Conservation (phyloP, 2,113 vertebrate species). For the Alethe diademata region DNA sequence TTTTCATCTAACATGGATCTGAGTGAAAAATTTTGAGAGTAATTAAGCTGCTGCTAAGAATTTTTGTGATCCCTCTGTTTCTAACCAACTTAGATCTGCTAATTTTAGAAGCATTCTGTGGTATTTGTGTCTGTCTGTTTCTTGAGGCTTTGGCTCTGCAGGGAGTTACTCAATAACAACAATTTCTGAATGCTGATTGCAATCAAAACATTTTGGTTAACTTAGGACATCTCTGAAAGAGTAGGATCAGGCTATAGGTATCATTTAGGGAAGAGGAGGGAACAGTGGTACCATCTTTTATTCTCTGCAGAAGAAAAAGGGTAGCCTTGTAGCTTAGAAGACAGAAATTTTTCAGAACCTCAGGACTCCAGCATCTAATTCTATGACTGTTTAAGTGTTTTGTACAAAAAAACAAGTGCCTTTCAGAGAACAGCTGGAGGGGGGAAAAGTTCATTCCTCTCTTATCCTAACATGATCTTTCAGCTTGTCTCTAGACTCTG, state of each 20-base stretch:
- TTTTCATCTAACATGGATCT: background rate
- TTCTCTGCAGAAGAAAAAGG: background rate
- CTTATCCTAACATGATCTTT: background rate
- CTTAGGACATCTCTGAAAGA: background rate
- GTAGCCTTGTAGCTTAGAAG: background rate
- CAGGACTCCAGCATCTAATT: background rate
- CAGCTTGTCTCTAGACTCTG: background rate
- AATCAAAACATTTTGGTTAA: constrained; percentile 20
- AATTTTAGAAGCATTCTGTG: background rate
- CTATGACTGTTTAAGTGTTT: background rate
- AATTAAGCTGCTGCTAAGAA: background rate
- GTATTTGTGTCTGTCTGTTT: constrained; percentile 21
- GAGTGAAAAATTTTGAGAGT: background rate
- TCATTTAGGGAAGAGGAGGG: background rate
- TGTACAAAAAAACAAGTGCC: background rate
- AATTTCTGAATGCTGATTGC: constrained; percentile 1
- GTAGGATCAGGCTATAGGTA: background rate
- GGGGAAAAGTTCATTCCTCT: background rate
- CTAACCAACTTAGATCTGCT: background rate
- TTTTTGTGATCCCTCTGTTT: background rate
- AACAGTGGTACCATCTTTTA: background rate
- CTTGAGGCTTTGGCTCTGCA: constrained; percentile 31
- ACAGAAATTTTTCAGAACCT: background rate
- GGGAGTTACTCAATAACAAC: constrained; percentile 9
- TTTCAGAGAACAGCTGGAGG: background rate